These are phyloP conservation scores for Hyperopisus bebe DNA, from an alignment of 2,113 vertebrate genomes.

Conservation along the genomic window DNA sequence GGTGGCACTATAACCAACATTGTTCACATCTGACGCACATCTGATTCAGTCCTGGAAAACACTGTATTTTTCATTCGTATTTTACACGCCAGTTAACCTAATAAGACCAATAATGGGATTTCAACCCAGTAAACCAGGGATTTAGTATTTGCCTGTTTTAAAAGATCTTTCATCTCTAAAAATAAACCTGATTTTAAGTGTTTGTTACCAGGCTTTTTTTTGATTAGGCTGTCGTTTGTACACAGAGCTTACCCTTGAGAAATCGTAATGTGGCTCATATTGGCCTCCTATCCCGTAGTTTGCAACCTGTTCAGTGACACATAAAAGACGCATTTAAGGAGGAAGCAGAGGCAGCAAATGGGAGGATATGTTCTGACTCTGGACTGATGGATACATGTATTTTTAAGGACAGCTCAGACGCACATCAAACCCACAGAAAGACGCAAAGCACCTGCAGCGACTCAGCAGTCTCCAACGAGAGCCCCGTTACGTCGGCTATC, in stretches of 20 bases:
- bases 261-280: slow-evolving; percentile 96
- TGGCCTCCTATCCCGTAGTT: slow-evolving; percentile 98
- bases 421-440: not conserved
- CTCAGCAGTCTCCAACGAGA: slow-evolving; percentile 85
- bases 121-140: not conserved
- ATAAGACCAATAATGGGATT: not conserved
- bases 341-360: not conserved
- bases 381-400: not conserved
- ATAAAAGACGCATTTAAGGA: not conserved
- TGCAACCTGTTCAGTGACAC: slow-evolving; percentile 69
- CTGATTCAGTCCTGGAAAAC: not conserved
- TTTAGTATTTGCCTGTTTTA: not conserved
- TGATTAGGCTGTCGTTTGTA: not conserved
- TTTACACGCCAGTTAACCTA: not conserved
- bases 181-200: not conserved
- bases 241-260: slow-evolving; percentile 82
- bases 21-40: not conserved
- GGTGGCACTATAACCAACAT: not conserved
- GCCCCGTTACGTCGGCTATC: slow-evolving; percentile 85
- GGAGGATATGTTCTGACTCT: not conserved
- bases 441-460: slow-evolving; percentile 73
- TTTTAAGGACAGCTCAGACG: not conserved
- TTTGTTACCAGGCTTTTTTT: not conserved
- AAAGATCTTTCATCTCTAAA: not conserved
- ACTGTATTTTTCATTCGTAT: not conserved